These are phyloP conservation scores for Conops quadrifasciatus DNA, from an alignment of 2,888 invertebrate genomes.

Conservation along the genomic window DNA sequence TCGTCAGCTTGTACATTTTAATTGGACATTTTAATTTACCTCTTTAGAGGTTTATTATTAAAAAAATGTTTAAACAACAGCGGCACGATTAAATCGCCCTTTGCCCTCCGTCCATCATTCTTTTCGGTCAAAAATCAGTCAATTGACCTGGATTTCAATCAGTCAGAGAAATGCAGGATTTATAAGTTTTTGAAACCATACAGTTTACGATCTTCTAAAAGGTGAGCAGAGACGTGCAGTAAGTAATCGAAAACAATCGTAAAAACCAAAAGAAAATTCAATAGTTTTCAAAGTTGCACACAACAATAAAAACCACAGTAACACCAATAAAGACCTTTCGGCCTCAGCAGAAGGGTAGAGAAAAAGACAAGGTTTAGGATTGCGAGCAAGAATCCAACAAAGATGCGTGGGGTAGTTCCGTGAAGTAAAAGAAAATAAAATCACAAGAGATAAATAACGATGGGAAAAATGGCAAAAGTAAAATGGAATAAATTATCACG, in stretches of 20 bases:
- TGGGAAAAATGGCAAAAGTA: conserved; percentile 47
- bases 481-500: conserved; percentile 49
- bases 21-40: too few species aligned
- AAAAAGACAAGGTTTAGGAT: too few species aligned
- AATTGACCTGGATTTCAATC: too few species aligned
- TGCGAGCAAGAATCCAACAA: background rate
- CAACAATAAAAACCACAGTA: too few species aligned
- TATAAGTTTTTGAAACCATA: conserved; percentile 2
- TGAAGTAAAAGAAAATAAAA: background rate
- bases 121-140: too few species aligned
- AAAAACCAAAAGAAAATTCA: background rate
- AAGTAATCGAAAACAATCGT: background rate
- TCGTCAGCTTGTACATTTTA: too few species aligned
- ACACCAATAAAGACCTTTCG: background rate
- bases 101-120: too few species aligned
- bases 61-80: too few species aligned
- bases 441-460: conserved; percentile 52
- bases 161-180: too few species aligned
- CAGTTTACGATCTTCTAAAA: background rate
- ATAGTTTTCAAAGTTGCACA: background rate
- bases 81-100: too few species aligned
- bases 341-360: background rate
- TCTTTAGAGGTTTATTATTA: too few species aligned
- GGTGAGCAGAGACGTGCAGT: background rate
- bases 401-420: too few species aligned